Evolutionary conservation across 2,113 vertebrate species (phyloP), one percentile per base, ranked within the genome.

Genomic region (Centropus unirufus): DNA sequence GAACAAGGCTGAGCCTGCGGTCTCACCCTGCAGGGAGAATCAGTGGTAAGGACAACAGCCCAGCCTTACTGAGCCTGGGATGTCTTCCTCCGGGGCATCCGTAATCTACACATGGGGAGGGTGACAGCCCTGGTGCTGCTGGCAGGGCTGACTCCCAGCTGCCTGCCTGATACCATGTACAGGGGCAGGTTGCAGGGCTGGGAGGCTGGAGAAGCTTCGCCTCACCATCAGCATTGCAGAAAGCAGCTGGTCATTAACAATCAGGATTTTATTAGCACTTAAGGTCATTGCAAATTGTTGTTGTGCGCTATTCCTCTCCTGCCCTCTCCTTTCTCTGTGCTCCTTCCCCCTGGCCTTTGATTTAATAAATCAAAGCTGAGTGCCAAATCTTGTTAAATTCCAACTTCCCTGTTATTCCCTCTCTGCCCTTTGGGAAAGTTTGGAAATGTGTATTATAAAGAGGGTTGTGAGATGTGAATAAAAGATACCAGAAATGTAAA

Each of bases 331-430:
- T 84, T 91, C 75, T 81, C 77, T 59, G 32, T 34, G 84, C 34
- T 87, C 51, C 74, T 87, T 95, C 61, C 26, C 29, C 5, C 6
- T 47, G 30, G 87, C 78, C 93, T 95, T 92, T 95, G 91, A 95
- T 93, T 95, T 83, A 92, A 92, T 91, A 92, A 95, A 96, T 97
- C 89, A 94, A 97, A 95, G 87, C 84, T 92, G 87, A 87, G 74
- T 89, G 87, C 83, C 89, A 93, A 84, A 79, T 75, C 80, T 87
- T 76, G 83, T 93, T 95, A 89, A 89, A 87, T 94, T 89, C 83
- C 74, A 89, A 12, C 83, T 95, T 86, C 62, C 81, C 57, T 67
- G 49, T 72, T 93, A 64, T 57, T 92, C 77, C 68, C 22, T 78
- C 64, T 89, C 61, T 95, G 89, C 62, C 80, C 92, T 96, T 89